These are phyloP conservation scores for Pristionchus fissidentatus DNA, from an alignment of 2,888 invertebrate species.

Conservation along the genomic window DNA sequence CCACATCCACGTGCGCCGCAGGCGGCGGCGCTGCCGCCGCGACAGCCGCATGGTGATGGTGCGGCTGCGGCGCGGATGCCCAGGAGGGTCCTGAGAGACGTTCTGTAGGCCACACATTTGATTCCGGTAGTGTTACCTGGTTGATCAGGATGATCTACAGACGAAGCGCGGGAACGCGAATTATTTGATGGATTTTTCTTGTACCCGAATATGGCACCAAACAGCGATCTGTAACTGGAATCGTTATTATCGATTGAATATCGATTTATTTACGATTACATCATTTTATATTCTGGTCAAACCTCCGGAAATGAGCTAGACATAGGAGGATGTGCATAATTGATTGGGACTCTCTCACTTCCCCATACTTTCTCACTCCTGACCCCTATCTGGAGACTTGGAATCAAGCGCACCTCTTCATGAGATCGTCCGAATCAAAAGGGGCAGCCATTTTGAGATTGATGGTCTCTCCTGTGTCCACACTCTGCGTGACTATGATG, in stretches of 20 bases:
- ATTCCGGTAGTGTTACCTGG: slow-evolving; percentile 26
- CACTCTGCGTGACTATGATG: slow-evolving; percentile 37
- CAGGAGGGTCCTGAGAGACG: slow-evolving; percentile 39
- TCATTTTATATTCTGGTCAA: no score
- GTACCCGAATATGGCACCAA: slow-evolving; percentile 44
- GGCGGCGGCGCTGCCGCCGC: not conserved
- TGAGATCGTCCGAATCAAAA: slow-evolving; percentile 44
- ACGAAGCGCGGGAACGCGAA: not conserved
- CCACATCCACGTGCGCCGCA: not conserved
- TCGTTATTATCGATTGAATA: not conserved
- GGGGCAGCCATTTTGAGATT: slow-evolving; percentile 42
- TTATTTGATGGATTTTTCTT: slow-evolving; percentile 13
- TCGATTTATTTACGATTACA: not conserved
- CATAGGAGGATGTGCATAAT: no score
- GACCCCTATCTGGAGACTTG: no score
- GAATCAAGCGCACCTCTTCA: slow-evolving; percentile 40
- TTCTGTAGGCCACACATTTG: not conserved
- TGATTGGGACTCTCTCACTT: no score
- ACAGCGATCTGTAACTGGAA: slow-evolving; percentile 23
- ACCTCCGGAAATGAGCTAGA: no score
- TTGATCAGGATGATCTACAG: slow-evolving; percentile 14
- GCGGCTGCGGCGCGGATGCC: not conserved
- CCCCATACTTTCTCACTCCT: no score
- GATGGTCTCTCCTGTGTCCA: slow-evolving; percentile 33
- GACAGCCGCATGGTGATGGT: not conserved